A percentile compares a stretch with the other conserved stretches of the same genome.
These are phyloP conservation scores for Zonitis immaculata DNA, from an alignment of 2,888 invertebrate genomes.

Conservation along the genomic window DNA sequence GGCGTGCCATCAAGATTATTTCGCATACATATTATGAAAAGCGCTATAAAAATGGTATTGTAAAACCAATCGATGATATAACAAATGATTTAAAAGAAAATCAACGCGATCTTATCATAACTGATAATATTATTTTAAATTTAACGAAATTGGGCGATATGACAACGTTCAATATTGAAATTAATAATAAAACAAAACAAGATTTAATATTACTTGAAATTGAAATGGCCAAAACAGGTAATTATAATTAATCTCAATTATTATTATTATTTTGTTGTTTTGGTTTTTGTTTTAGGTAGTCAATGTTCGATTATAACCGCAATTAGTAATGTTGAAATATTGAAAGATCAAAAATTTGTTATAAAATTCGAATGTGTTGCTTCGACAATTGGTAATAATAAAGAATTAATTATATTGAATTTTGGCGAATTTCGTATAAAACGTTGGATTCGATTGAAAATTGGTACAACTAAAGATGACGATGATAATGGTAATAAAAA, in stretches of 20 bases:
- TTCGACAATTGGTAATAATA: constrained; percentile 57
- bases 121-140: constrained; percentile 47
- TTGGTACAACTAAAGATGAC: constrained; percentile 37
- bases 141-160: constrained; percentile 47
- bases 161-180: constrained; percentile 48
- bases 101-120: constrained; percentile 52
- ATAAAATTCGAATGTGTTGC: constrained; percentile 54
- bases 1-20: constrained; percentile 57
- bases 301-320: constrained; percentile 27
- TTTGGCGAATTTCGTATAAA: constrained; percentile 61
- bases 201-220: constrained; percentile 50
- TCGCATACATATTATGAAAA: constrained; percentile 29
- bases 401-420: constrained; percentile 57
- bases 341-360: constrained; percentile 47
- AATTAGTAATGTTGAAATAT: constrained; percentile 46
- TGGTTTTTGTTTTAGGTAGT: constrained; percentile 29
- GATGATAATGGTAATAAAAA: too few relatives aligned
- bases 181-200: constrained; percentile 48
- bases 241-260: too few relatives aligned
- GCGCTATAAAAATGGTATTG: not conserved
- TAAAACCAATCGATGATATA: not conserved
- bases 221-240: constrained; percentile 47
- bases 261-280: too few relatives aligned
- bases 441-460: constrained; percentile 55
- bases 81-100: constrained; percentile 37